A percentile compares a stretch with the other conserved stretches of the same genome.
These are phyloP conservation scores for Dicaeum eximium DNA, from an alignment of 2,113 vertebrate genomes.

Conservation along the genomic window DNA sequence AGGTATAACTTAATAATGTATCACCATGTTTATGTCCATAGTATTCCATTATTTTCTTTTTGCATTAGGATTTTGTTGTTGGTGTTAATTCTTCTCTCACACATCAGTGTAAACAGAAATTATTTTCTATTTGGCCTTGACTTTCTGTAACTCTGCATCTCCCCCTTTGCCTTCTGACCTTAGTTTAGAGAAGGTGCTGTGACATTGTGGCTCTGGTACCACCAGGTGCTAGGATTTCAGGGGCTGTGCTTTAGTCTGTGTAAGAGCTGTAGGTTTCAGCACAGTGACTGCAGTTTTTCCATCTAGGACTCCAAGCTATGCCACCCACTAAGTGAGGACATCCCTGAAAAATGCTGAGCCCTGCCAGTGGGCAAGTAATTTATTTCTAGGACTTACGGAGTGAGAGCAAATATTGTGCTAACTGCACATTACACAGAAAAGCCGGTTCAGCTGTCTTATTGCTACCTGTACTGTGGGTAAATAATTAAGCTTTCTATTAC, in stretches of 20 bases:
- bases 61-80: neutral
- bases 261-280: neutral
- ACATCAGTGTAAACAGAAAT: neutral
- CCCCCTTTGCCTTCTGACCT: neutral
- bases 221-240: neutral
- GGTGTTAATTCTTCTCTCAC: neutral
- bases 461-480: neutral
- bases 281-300: neutral
- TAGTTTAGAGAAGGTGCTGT: neutral
- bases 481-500: neutral
- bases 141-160: neutral
- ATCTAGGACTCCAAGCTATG: neutral
- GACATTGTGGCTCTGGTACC: neutral
- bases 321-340: neutral
- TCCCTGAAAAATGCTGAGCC: neutral
- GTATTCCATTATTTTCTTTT: neutral
- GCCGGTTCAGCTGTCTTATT: rapidly evolving
- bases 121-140: neutral
- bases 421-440: neutral
- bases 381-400: neutral
- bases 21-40: neutral
- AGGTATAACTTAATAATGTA: neutral
- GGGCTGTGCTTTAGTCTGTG: neutral
- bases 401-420: neutral
- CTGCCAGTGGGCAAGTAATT: neutral